phyloP scores from a whole-genome alignment of 2,797 vertebrate genomes.

The Emydoidea blandingii region DNA sequence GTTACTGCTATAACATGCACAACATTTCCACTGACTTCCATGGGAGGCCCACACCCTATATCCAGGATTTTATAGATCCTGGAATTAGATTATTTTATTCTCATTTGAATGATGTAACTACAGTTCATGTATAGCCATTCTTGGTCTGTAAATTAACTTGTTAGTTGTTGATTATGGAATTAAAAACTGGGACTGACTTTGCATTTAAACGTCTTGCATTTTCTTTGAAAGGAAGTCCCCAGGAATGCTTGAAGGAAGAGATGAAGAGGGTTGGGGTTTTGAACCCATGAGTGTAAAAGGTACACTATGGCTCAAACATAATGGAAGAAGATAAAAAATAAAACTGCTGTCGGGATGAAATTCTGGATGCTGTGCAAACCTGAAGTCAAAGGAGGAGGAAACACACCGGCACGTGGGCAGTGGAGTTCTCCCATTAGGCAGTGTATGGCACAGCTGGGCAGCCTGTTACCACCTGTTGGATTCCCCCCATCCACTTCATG shows the following conservation, averaged over 20 bases:
- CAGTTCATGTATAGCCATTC: neutral
- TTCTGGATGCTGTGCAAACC: neutral
- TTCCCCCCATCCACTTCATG: neutral
- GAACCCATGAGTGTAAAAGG: neutral
- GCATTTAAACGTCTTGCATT: neutral
- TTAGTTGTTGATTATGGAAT: neutral
- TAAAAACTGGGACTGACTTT: neutral
- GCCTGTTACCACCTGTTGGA: rapidly evolving
- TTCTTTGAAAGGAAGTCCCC: neutral
- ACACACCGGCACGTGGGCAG: rapidly evolving
- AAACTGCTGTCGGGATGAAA: neutral
- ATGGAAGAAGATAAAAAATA: neutral
- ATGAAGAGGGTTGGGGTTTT: neutral
- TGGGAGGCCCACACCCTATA: neutral
- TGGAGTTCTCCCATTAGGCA: rapidly evolving
- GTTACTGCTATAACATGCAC: neutral
- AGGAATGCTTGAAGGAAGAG: neutral
- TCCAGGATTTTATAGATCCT: neutral
- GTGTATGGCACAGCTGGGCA: neutral
- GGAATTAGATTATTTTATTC: neutral
- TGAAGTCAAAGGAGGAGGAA: rapidly evolving
- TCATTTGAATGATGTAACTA: neutral
- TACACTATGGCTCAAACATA: neutral
- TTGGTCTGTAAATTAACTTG: neutral
- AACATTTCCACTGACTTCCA: neutral